Conservation (phyloP, 1,140 invertebrate genomes). For the Araneus ventricosus region DNA sequence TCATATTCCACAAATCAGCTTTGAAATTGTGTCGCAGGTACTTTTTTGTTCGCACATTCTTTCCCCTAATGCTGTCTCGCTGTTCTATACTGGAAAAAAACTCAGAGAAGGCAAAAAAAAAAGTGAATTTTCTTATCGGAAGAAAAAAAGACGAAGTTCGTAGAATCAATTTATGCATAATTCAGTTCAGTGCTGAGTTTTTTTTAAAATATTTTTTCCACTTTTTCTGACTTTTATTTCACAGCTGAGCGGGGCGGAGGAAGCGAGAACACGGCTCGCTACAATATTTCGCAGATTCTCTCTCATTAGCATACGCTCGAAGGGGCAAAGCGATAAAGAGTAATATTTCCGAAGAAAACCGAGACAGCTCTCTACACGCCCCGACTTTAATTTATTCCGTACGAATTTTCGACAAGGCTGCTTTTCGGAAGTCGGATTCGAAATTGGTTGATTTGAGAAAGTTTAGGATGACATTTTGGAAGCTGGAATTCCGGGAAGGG, state of each 20-base stretch:
- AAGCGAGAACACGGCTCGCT: background rate
- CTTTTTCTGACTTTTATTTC: background rate
- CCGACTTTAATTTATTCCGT: background rate
- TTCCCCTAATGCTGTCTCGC: background rate
- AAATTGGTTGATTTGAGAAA: background rate
- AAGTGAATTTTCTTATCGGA: background rate
- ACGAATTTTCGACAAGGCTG: background rate
- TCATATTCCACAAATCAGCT: background rate
- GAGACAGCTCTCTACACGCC: background rate
- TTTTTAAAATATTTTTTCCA: background rate
- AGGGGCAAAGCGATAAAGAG: slow-evolving; percentile 9
- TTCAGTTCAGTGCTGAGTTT: background rate
- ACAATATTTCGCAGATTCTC: background rate
- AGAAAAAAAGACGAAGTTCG: background rate
- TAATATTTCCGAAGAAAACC: background rate
- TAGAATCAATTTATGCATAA: slow-evolving; percentile 22
- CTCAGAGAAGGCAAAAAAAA: background rate
- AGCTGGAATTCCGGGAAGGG: background rate
- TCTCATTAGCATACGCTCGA: slow-evolving; percentile 3
- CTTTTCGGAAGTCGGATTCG: background rate
- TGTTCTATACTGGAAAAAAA: background rate
- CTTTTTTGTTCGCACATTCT: background rate
- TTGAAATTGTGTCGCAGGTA: background rate
- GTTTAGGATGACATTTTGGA: background rate
- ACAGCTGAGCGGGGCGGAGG: background rate